phyloP scores from a whole-genome alignment of 2,888 invertebrate species.

The Mesorhabditis sp. region DNA sequence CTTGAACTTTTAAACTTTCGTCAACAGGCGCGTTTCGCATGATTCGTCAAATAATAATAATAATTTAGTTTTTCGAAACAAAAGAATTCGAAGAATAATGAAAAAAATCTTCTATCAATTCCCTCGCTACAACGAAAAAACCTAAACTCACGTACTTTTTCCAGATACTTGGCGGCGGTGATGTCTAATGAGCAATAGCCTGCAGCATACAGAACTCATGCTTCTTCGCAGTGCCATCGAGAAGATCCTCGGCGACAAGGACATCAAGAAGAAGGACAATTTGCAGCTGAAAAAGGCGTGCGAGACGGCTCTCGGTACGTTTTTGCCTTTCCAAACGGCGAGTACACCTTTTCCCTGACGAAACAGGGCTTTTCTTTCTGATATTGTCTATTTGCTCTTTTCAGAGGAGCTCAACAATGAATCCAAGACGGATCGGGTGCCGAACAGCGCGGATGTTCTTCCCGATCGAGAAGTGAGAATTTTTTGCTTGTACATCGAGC shows the following conservation, averaged over 20 bases:
- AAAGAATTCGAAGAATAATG: too few species aligned
- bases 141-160: too few species aligned
- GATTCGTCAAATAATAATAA: too few species aligned
- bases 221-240: constrained; percentile 96
- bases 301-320: constrained; percentile 82
- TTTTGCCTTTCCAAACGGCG: neutral
- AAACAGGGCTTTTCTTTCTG: neutral
- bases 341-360: neutral
- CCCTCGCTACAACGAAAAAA: too few species aligned
- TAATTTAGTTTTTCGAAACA: too few species aligned
- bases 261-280: constrained; percentile 91
- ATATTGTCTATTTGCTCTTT: constrained; percentile 15
- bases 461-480: constrained; percentile 33
- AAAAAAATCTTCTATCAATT: too few species aligned
- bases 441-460: constrained; percentile 29
- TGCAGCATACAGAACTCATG: constrained; percentile 66
- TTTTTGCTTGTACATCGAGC: too few species aligned
- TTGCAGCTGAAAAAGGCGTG: constrained; percentile 92
- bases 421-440: constrained; percentile 18
- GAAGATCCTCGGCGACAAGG: constrained; percentile 94
- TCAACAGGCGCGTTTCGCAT: too few species aligned
- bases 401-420: constrained; percentile 49
- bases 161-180: too few species aligned
- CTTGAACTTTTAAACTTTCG: too few species aligned
- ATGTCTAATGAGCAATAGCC: too few species aligned